A percentile compares a stretch with the other conserved stretches of the same genome.
These are phyloP conservation scores for Heliconius himera DNA, from an alignment of 1,140 invertebrate species.

Conservation along the genomic window DNA sequence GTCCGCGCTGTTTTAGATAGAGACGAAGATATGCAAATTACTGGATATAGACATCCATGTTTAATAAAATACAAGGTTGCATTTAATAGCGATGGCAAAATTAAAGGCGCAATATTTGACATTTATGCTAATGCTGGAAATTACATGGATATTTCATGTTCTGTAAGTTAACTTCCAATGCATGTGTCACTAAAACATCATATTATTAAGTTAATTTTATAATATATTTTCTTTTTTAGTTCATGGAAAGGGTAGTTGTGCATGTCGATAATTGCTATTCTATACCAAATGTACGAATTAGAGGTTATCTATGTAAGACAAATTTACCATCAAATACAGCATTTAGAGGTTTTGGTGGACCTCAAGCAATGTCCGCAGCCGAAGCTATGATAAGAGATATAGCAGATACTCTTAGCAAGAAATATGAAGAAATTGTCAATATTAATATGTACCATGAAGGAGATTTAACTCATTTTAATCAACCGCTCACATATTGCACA, in stretches of 20 bases:
- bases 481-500: conserved; percentile 85
- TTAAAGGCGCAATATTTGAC: conserved; percentile 83
- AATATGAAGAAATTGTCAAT: conserved; percentile 64
- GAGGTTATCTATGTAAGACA: conserved; percentile 85
- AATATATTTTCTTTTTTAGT: conserved; percentile 64
- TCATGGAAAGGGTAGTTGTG: conserved; percentile 84
- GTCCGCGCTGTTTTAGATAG: conserved; percentile 89
- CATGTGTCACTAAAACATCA: background rate
- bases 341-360: conserved; percentile 89
- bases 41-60: conserved; percentile 90
- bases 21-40: conserved; percentile 92
- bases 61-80: conserved; percentile 89
- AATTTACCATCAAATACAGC: conserved; percentile 90
- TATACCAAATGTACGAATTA: conserved; percentile 82
- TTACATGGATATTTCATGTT: conserved; percentile 86
- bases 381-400: conserved; percentile 86
- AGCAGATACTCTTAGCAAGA: conserved; percentile 82
- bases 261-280: conserved; percentile 86
- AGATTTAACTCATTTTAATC: conserved; percentile 87
- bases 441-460: conserved; percentile 89
- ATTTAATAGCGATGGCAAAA: conserved; percentile 84
- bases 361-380: conserved; percentile 88
- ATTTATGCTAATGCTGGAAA: conserved; percentile 88
- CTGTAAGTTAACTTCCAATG: conserved; percentile 77
- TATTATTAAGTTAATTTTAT: background rate